A percentile compares a stretch with the other conserved stretches of the same genome.
phyloP scores from a whole-genome alignment of 2,797 vertebrate species.

The Notamacropus eugenii region DNA sequence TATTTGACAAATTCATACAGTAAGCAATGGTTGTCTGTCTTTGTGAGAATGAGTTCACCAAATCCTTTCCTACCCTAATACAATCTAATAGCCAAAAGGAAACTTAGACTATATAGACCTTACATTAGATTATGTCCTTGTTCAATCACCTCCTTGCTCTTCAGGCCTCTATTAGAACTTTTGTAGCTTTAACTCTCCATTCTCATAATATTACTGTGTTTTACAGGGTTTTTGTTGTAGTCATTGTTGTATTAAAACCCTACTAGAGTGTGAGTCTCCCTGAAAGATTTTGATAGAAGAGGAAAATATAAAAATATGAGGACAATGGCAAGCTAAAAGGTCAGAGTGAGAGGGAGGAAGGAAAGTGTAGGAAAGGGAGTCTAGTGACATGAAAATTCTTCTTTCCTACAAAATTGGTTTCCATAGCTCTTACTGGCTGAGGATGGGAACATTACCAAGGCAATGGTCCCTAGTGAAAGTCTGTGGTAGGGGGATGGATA shows the following conservation, averaged over 20 bases:
- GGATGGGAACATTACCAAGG: background rate
- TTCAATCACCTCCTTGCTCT: background rate
- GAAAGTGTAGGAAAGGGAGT: background rate
- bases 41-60: constrained; percentile 23
- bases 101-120: background rate
- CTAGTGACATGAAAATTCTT: background rate
- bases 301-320: constrained; percentile 4
- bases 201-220: background rate
- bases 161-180: background rate
- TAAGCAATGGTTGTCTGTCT: background rate
- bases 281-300: background rate
- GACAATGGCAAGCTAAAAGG: background rate
- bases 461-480: background rate
- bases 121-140: background rate
- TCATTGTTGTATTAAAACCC: background rate
- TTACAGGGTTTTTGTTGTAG: background rate
- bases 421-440: background rate
- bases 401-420: background rate
- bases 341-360: background rate
- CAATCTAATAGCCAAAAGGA: background rate
- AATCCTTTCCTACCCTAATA: background rate
- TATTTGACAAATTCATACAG: constrained; percentile 4
- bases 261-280: background rate
- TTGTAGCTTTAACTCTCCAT: background rate
- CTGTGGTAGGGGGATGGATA: background rate